Base-by-base conservation (phyloP, 1,140 invertebrate genomes). In the Adelges cooleyi region DNA sequence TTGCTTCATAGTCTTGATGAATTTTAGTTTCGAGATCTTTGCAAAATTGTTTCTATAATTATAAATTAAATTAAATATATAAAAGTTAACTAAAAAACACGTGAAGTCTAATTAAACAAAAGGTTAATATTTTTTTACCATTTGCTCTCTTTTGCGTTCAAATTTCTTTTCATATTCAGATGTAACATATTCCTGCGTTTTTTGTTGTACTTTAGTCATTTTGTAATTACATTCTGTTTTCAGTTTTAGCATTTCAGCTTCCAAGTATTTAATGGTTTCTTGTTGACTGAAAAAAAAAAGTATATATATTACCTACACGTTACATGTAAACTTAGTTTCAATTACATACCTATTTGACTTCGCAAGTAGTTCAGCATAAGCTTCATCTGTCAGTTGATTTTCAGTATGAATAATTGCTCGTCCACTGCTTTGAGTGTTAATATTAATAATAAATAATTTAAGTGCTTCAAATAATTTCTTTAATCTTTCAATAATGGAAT, bases 21-120 rank as follows among this genome's bases (percentile, higher is more conserved):
- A 48, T 62, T 50, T 59, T 59, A 23, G 48, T 27, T 10, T 62
- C 36, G 13, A 48, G 22, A 59, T 50, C 42, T 38, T 56, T 67
- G 20, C 66, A 67, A 50, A 50, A 62, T 49, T 56, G 27, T 67
- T 65, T 67, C 66, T 67, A n/a, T n/a, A 49, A 49, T n/a, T 40
- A 15, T 23, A 66, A 33, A 48, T 29, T 25, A 0, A n/a, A 52
- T 15, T 8, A 6, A 20, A 36, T 4, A 13, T 53, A 42, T 56
- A n/a, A n/a, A 40, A 33, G 11, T 6, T 33, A 33, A 33, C 11
- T 33, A n/a, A n/a, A n/a, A n/a, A n/a, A n/a, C n/a, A n/a, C n/a
- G n/a, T n/a, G n/a, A n/a, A n/a, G n/a, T n/a, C n/a, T n/a, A n/a
- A n/a, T n/a, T n/a, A n/a, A n/a, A n/a, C 29, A 33, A 33, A 33